A percentile compares a stretch with the other conserved stretches of the same genome.
These are phyloP conservation scores for Pelecanoides urinatrix DNA, from an alignment of 2,113 vertebrate species.

Conservation along the genomic window DNA sequence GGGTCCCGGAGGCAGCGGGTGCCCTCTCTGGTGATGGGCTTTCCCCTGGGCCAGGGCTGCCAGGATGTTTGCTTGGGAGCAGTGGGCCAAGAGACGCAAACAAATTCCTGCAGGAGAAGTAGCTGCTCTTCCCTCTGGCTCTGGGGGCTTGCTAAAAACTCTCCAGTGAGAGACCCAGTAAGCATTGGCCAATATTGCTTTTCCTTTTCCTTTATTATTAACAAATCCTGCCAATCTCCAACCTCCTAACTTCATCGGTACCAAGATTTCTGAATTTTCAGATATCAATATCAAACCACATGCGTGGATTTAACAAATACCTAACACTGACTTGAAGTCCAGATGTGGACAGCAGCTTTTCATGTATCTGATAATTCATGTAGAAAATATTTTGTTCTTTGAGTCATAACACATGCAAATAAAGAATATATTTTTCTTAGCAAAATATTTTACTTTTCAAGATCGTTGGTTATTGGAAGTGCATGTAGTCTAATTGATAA, in stretches of 20 bases:
- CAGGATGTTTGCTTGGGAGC: background rate
- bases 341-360: background rate
- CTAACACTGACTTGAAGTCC: fast-evolving
- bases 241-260: background rate
- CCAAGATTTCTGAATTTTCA: background rate
- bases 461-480: background rate
- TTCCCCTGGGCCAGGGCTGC: background rate
- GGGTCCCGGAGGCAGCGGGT: background rate
- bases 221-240: background rate
- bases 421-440: background rate
- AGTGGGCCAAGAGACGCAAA: background rate
- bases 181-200: background rate
- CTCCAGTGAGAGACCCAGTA: background rate
- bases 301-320: background rate
- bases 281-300: background rate
- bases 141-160: background rate
- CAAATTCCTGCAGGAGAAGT: background rate
- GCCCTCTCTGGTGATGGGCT: background rate
- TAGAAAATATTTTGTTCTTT: background rate
- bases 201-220: background rate
- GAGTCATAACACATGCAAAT: background rate
- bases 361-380: background rate
- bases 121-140: background rate
- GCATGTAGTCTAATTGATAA: background rate
- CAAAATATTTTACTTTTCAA: background rate